Base-by-base conservation (phyloP, 2,797 vertebrate species). In the Trematomus bernacchii region DNA sequence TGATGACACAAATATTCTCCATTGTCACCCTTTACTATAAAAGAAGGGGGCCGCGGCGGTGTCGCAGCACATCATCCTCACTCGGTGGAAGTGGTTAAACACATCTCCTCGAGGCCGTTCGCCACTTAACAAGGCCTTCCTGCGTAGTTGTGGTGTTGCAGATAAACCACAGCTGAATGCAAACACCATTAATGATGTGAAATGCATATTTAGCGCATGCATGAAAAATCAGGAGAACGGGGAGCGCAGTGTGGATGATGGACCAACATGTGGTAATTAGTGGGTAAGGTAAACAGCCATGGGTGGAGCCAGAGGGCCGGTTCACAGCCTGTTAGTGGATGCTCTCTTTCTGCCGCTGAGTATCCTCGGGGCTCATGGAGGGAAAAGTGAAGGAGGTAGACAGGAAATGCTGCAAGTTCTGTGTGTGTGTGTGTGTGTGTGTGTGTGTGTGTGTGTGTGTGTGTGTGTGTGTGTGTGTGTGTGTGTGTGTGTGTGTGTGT, bases 251-350 rank as follows among this genome's bases (percentile, higher is more conserved):
- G 63, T 63, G 66, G 72, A 80, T 77, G 66, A 85, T 86, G 83
- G 83, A 72, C 42, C 70, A 81, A 84, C 79, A 75, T 81, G 89
- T 66, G 72, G 68, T 85, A 89, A 91, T 91, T 88, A 89, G 79
- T 83, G 68, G 66, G 64, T 78, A 73, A 76, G 71, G 80, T 85
- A 86, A 93, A 89, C 76, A 86, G 73, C 83, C 85, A 74, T 62
- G 16, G 83, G 83, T 76, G 51, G 61, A 84, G 83, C 83, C 72
- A 79, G 85, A 87, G 77, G 87, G 75, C 48, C 3, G 52, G 33
- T 84, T 90, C 85, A 77, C 74, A 79, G 74, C 80, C 80, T 60
- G 76, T 88, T 65, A 71, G 83, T 67, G 23, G 68, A 77, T 64
- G 77, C 64, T 67, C 61, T 80, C 55, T 18, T 50, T 84, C 59